Evolutionary conservation across 2,888 invertebrate genomes (phyloP).

Genomic region (Chouioia cunea): DNA sequence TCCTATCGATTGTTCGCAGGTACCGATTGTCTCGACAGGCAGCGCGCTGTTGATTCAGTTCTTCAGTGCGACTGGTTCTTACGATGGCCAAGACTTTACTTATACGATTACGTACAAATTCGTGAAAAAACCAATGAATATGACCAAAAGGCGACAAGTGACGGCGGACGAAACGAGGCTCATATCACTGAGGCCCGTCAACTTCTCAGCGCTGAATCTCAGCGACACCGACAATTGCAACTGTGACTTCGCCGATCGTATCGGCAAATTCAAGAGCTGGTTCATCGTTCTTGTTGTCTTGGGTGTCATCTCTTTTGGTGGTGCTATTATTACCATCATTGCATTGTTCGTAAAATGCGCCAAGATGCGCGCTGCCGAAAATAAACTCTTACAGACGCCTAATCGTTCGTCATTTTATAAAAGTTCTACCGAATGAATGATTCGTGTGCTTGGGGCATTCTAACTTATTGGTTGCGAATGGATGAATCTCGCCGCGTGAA

Average conservation of each 20-base stretch:
- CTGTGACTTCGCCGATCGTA: slow-evolving; percentile 60
- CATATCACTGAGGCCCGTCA: slow-evolving; percentile 59
- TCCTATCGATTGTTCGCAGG: slow-evolving; percentile 45
- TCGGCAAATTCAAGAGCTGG: slow-evolving; percentile 61
- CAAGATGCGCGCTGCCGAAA: slow-evolving; percentile 57
- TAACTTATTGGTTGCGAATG: slow-evolving; percentile 21
- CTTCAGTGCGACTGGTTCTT: slow-evolving; percentile 60
- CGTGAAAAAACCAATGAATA: slow-evolving; percentile 52
- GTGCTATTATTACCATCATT: slow-evolving; percentile 59
- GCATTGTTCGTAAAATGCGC: slow-evolving; percentile 58
- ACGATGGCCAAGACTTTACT: slow-evolving; percentile 61
- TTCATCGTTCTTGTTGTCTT: slow-evolving; percentile 61
- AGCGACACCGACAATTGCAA: slow-evolving; percentile 59
- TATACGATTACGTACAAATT: slow-evolving; percentile 61
- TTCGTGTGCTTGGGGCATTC: not conserved
- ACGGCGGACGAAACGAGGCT: slow-evolving; percentile 49
- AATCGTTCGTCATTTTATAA: slow-evolving; percentile 52
- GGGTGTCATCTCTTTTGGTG: slow-evolving; percentile 60
- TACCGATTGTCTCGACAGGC: slow-evolving; percentile 59
- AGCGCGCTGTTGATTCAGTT: slow-evolving; percentile 59
- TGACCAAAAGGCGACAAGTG: slow-evolving; percentile 52
- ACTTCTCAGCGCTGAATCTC: slow-evolving; percentile 59
- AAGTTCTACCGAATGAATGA: slow-evolving; percentile 31
- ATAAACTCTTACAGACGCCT: slow-evolving; percentile 59
- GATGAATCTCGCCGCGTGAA: not conserved